Evolutionary conservation across 2,888 invertebrate species (phyloP).

Genomic region (Lithodes maja): DNA sequence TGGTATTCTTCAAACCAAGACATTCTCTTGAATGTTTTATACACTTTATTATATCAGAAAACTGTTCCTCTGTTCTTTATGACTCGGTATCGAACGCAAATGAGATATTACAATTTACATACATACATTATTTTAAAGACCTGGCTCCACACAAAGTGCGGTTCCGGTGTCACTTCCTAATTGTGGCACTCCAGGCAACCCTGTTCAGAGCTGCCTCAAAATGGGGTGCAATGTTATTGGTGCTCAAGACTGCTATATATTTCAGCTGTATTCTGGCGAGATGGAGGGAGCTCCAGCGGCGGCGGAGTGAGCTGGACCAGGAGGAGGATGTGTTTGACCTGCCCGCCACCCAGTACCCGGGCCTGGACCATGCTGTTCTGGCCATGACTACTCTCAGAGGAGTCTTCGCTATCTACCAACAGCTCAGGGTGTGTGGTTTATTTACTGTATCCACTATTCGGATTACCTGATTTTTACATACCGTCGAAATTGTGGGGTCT

Average conservation of each 20-base stretch:
- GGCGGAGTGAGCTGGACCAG: slow-evolving; percentile 49
- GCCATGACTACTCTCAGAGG: slow-evolving; percentile 40
- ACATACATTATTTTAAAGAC: too few species aligned
- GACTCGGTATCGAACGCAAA: too few species aligned
- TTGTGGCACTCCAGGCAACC: too few species aligned
- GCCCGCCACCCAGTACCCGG: slow-evolving; percentile 60
- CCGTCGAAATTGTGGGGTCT: neutral
- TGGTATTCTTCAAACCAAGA: neutral
- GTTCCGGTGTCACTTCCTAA: too few species aligned
- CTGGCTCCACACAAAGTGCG: too few species aligned
- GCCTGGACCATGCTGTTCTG: slow-evolving; percentile 37
- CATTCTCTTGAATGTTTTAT: neutral
- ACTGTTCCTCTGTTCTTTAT: too few species aligned
- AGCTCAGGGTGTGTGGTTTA: slow-evolving; percentile 43
- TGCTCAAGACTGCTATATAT: too few species aligned
- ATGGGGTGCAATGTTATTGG: too few species aligned
- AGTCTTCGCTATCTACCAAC: slow-evolving; percentile 52
- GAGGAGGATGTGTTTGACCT: slow-evolving; percentile 67
- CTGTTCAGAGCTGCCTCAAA: too few species aligned
- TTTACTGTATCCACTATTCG: too few species aligned
- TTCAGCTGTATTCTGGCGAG: slow-evolving; percentile 51
- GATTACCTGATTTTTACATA: neutral
- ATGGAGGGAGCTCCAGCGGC: slow-evolving; percentile 26
- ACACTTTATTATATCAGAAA: too few species aligned
- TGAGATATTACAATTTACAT: too few species aligned